Evolutionary conservation across 1,140 invertebrate species (phyloP).

Genomic region (Drosophila mauritiana): DNA sequence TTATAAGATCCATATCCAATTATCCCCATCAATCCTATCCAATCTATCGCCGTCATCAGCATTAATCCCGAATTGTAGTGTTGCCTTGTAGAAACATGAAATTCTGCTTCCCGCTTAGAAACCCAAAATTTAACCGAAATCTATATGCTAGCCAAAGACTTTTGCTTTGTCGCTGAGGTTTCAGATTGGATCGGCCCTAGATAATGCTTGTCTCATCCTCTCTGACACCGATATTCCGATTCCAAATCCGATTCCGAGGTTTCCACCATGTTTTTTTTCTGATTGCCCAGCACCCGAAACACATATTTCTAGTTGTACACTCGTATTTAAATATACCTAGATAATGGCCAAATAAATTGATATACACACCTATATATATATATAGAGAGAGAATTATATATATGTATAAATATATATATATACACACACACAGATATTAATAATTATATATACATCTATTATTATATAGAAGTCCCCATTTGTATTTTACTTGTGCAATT

Average conservation of each 20-base stretch:
- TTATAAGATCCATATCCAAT: not conserved
- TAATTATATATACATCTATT: conserved; percentile 20
- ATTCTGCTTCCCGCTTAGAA: not conserved
- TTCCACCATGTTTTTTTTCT: conserved; percentile 8
- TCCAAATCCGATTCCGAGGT: conserved; percentile 13
- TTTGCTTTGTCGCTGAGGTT: conserved; percentile 33
- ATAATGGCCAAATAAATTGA: conserved; percentile 23
- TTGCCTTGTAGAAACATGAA: conserved; percentile 10
- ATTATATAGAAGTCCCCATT: conserved; percentile 25
- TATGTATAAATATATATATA: not conserved
- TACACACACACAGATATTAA: conserved; percentile 11
- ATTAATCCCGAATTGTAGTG: not conserved
- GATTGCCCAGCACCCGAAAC: conserved; percentile 25
- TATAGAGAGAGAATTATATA: conserved; percentile 23
- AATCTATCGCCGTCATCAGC: not conserved
- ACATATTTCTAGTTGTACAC: conserved; percentile 29
- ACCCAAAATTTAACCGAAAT: not conserved
- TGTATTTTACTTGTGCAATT: conserved; percentile 46
- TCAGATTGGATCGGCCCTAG: conserved; percentile 20
- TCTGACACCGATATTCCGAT: conserved; percentile 1
- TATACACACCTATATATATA: conserved; percentile 19
- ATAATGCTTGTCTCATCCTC: conserved; percentile 2
- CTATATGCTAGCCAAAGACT: not conserved
- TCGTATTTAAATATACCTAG: conserved; percentile 25
- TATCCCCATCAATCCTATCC: not conserved